A percentile compares a stretch with the other conserved stretches of the same genome.
Evolutionary conservation across 1,140 invertebrate genomes (phyloP).

Genomic region (Venustaconcha ellipsiformis): DNA sequence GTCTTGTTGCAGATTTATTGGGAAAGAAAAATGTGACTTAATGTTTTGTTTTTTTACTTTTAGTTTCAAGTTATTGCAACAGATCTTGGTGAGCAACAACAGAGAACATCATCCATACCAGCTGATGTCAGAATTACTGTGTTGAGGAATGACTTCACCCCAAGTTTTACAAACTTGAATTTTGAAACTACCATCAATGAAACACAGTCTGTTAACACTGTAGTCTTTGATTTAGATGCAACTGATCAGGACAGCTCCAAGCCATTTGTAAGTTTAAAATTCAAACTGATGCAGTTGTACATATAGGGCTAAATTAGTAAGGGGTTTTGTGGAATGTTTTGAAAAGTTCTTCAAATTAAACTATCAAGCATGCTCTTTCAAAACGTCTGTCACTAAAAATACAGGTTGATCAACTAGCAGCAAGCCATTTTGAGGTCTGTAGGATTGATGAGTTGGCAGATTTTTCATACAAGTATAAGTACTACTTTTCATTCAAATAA

Average conservation of each 20-base stretch:
- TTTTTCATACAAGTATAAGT: no score
- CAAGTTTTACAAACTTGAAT: constrained; percentile 8
- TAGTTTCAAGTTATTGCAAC: constrained; percentile 25
- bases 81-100: constrained; percentile 8
- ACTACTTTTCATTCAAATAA: no score
- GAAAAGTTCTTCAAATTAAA: no score
- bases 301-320: no score
- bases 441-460: no score
- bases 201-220: background rate
- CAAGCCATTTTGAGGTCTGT: no score
- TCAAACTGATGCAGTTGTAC: no score
- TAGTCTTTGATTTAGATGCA: constrained; percentile 19
- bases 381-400: no score
- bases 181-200: constrained; percentile 24
- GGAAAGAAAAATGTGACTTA: background rate
- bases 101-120: background rate
- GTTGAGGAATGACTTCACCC: constrained; percentile 5
- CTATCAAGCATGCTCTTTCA: no score
- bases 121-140: constrained; percentile 14
- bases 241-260: constrained; percentile 3
- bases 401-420: no score
- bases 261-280: no score
- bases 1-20: background rate
- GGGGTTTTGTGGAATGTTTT: no score
- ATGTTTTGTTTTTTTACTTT: background rate